Evolutionary conservation across 1,140 invertebrate species (phyloP), one percentile per base, ranked within the genome.

Genomic region (Trinorchestia longiramus): DNA sequence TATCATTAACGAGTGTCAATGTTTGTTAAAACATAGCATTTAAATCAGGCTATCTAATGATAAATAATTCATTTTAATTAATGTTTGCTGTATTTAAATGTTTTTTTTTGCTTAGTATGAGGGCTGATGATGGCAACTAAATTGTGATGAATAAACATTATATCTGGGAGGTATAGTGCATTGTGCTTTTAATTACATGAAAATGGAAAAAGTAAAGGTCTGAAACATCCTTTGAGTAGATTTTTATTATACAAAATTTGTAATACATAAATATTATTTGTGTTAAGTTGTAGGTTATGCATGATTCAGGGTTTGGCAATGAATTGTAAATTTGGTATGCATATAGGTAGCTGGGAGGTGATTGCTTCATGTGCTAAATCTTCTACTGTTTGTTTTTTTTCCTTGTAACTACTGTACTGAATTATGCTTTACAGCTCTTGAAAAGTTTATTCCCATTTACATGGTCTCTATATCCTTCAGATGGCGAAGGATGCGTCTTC

Each of bases 401-500:
- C 3, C 62, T 23, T 23, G 28, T 19, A 36, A 77, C 1, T 11
- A 77, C 36, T 77, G 8, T 77, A 15, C 28, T 77, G 62, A 77
- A 77, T 77, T 77, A 19, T 15, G 28, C 62, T 23, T 36, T 77
- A 36, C 1, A 19, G 62, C 62, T 36, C 15, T 11, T 36, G 19
- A 77, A 15, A 77, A 23, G 3, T 77, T 23, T 15, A 3, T 23
- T 36, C 28, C 28, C 28, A 23, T 77, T 77, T 77, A 19, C 62
- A 77, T 77, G 62, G 8, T 23, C 43, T 42, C 6, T 43, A 90
- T 42, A 4, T 42, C 36, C 36, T 90, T 90, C 88, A 90, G 88
- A 90, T 90, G 88, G 88, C 88, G 88, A 41, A 90, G 43, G 43
- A 90, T 90, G 88, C 88, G 88, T 90, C 88, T 90, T 42, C 15